phyloP scores from a whole-genome alignment of 1,140 invertebrate species.

The Lerema accius region DNA sequence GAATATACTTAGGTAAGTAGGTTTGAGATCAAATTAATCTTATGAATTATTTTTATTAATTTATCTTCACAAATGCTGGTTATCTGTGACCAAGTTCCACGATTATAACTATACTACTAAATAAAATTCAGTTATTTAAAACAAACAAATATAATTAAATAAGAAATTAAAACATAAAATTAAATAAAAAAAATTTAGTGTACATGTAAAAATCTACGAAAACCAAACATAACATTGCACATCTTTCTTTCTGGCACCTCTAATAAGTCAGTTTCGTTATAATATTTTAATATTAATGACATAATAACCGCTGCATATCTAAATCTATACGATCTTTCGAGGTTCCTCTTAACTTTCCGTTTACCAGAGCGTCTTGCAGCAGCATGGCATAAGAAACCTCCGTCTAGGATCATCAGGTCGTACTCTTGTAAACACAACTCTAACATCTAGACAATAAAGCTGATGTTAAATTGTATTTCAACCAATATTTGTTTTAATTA shows the following conservation, averaged over 20 bases:
- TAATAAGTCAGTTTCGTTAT: too few species aligned
- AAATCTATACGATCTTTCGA: neutral
- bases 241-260: too few species aligned
- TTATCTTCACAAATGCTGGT: too few species aligned
- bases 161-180: too few species aligned
- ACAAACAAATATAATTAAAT: constrained; percentile 22
- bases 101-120: neutral
- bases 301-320: too few species aligned
- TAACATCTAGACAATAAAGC: constrained; percentile 40
- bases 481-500: too few species aligned
- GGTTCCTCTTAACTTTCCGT: neutral
- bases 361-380: constrained; percentile 3
- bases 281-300: too few species aligned
- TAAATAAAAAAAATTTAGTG: constrained; percentile 23
- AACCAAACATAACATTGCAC: constrained; percentile 10
- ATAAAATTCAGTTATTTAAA: too few species aligned
- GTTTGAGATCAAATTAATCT: too few species aligned
- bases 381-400: constrained; percentile 31
- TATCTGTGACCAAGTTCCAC: too few species aligned
- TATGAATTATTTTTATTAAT: too few species aligned
- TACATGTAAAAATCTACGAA: constrained; percentile 8
- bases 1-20: too few species aligned
- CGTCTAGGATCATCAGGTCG: constrained; percentile 31
- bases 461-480: neutral
- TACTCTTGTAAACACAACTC: constrained; percentile 39